These are phyloP conservation scores for Sebastes diaconus DNA, from an alignment of 2,797 vertebrate species.

Conservation along the genomic window DNA sequence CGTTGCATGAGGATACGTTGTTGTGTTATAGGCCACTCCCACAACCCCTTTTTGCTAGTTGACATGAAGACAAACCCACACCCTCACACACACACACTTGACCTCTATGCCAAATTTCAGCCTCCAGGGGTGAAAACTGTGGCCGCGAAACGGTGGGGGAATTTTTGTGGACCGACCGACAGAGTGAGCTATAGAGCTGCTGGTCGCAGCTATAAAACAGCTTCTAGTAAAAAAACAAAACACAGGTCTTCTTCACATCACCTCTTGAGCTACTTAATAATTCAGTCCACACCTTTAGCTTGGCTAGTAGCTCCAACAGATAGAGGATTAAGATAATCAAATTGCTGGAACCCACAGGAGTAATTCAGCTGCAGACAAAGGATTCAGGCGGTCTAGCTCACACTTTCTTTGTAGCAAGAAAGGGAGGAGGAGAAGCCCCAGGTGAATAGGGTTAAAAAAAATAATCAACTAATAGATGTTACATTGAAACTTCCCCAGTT, in stretches of 20 bases:
- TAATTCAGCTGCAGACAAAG: slow-evolving; percentile 1
- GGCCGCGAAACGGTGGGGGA: background rate
- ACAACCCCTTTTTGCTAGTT: background rate
- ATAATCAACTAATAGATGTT: too few species aligned
- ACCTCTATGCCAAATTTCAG: background rate
- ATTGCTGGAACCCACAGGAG: slow-evolving; percentile 32
- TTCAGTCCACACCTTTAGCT: slow-evolving; percentile 42
- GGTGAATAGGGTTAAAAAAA: too few species aligned
- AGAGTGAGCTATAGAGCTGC: background rate
- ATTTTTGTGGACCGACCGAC: background rate
- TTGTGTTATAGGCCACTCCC: too few species aligned
- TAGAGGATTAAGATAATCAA: slow-evolving; percentile 59
- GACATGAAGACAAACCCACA: background rate
- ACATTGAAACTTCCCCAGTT: too few species aligned
- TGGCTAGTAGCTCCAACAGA: slow-evolving; percentile 47
- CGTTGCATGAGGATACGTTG: too few species aligned
- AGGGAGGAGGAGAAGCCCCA: background rate
- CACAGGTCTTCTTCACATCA: background rate
- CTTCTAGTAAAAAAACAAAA: background rate
- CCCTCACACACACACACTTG: background rate
- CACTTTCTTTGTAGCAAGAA: slow-evolving; percentile 12
- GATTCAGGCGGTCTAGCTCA: slow-evolving; percentile 11
- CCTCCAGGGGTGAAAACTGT: background rate
- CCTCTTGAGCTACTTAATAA: slow-evolving; percentile 38
- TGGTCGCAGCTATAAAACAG: background rate